Evolutionary conservation across 2,797 vertebrate species (phyloP).

Genomic region (Pseudomugil gertrudae): DNA sequence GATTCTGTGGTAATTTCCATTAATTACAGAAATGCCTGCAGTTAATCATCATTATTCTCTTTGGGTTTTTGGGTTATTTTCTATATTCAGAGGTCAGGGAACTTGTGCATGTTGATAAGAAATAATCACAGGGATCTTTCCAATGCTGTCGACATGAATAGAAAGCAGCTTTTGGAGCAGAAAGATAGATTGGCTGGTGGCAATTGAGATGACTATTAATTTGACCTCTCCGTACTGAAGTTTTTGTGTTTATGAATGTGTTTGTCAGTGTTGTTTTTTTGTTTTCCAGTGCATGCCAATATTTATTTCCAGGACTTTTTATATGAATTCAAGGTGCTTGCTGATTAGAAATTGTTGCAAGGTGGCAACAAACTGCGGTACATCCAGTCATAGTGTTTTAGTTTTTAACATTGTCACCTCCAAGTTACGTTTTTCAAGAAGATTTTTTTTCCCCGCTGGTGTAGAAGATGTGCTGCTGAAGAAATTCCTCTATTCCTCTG

Average conservation of each 20-base stretch:
- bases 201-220: conserved; percentile 52
- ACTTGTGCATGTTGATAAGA: conserved; percentile 58
- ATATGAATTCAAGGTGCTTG: not conserved
- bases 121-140: conserved; percentile 38
- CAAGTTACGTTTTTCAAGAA: no score
- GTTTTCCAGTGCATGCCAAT: conserved; percentile 24
- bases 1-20: conserved; percentile 78
- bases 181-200: conserved; percentile 17
- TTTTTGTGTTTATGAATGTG: not conserved
- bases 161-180: conserved; percentile 41
- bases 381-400: no score
- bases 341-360: not conserved
- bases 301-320: not conserved
- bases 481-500: no score
- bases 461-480: no score
- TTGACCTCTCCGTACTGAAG: conserved; percentile 56
- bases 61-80: conserved; percentile 66
- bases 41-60: conserved; percentile 78
- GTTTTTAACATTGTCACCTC: no score
- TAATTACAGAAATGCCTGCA: conserved; percentile 77
- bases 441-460: no score
- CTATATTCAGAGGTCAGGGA: conserved; percentile 62
- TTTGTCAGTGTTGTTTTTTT: conserved; percentile 24
- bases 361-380: not conserved
- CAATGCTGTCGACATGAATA: conserved; percentile 40